Base-by-base conservation (phyloP, 53 echinoderm and acorn worm genomes). In the Holothuria scabra region DNA sequence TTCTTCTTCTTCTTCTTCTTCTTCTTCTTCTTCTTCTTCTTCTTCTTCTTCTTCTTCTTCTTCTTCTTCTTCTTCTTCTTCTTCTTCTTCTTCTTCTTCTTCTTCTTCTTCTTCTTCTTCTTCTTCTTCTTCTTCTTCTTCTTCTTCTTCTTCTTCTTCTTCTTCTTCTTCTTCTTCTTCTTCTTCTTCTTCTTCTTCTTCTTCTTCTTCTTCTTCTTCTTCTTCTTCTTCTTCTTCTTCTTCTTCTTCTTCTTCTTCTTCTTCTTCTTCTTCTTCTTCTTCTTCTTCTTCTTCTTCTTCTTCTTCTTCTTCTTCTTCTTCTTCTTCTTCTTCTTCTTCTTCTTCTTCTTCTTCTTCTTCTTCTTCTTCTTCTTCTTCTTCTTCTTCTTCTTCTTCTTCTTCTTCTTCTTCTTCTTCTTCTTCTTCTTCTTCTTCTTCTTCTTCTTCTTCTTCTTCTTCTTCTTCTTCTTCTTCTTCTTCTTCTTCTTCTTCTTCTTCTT, bases 1-100 rank as follows among this genome's bases (percentile, higher is more conserved):
- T 23, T 66, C 25, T 23, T 66, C 67, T 66, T 66, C 67, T 66
- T 66, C 18, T 19, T 66, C 67, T 23, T 66, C 67, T 24, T 19
- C 67, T 24, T 24, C 67, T 24, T 66, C 25, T 14, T 66, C 67
- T 24, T 66, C 25, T 24, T 66, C 25, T 24, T 66, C 25, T 24
- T 66, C 25, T 24, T 66, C 25, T 24, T 66, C 25, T 24, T 66
- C 25, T 24, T 66, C 25, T 24, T 66, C 25, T 24, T 66, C 25
- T 24, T 66, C 25, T 24, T 66, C 25, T 24, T 66, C 25, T 24
- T 66, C 25, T 24, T 66, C 25, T 24, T 66, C 25, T 24, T 66
- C 25, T 24, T 66, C 25, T 24, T 66, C 25, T 24, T 66, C 25
- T 24, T 66, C 25, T 24, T 66, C 25, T 24, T 66, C 25, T 24